Base-by-base conservation (phyloP, 2,888 invertebrate species). In the Athalia cordata region DNA sequence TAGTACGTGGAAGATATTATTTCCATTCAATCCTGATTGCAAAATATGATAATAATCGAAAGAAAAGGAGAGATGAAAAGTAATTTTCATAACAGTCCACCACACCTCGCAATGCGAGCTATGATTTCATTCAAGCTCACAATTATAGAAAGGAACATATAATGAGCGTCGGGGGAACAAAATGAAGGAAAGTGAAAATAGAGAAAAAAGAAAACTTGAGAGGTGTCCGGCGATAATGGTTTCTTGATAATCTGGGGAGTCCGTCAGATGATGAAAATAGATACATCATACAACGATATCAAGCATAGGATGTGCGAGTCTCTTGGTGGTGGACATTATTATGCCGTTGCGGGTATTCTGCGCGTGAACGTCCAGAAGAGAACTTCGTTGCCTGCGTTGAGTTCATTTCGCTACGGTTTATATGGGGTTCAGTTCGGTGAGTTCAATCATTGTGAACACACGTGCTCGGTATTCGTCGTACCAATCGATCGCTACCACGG, bases 371-470 rank as follows among this genome's bases (percentile, higher is more conserved):
- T 13, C 43, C 29, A 55, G 55, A 11, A n/a, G 29, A 29, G 29
- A 29, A 29, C 29, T 29, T 29, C 13, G 13, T 52, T n/a, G 67
- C 52, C 52, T 6, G 52, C 59, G 9, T 55, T 57, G n/a, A 0
- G 47, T 72, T 9, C 13, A 8, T 61, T 43, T 13, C 5, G 50
- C 62, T 50, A n/a, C 64, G 15, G 75, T 57, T 75, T 57, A 62
- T 57, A 59, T 45, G 52, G 72, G 45, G 59, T 75, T 75, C 75
- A 75, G 75, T 75, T 64, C 50, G 43, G 62, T 62, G 62, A 52
- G 75, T 62, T 62, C 62, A 29, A 64, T 64, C 61, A 50, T 45
- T 62, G 49, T 15, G 64, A 50, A 62, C 75, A 29, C 75, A 75
- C 75, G 75, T 64, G 62, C 52, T 15, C n/a, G n/a, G n/a, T 62